Evolutionary conservation across 2,888 invertebrate genomes (phyloP), one percentile per base, ranked within the genome.

Genomic region (Smittia aterrima): DNA sequence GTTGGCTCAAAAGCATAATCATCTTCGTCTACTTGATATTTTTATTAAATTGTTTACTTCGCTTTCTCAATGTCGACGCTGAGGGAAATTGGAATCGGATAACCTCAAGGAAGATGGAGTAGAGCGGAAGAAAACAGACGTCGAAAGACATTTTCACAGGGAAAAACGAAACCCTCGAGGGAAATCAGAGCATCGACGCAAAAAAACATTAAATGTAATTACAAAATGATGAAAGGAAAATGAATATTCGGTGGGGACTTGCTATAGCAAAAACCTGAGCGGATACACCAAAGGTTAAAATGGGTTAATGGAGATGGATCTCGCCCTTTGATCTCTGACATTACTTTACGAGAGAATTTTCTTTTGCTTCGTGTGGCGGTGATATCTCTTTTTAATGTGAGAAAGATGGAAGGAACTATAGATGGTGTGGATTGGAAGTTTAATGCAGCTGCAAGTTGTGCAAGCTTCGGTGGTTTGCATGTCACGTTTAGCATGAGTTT

Each of bases 291-390:
- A n/a, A 22, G 58, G n/a, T 58, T 58, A 7, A 58, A 58, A 58
- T 71, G 53, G 70, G 70, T 71, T 71, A 71, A 71, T 71, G 70
- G 54, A 71, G 70, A 71, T 71, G 70, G 41, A 68, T 68, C 54
- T 54, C 27, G 18, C 54, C 47, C 70, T 71, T 71, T 71, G 70
- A 71, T 71, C 70, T 71, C n/a, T 67, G 27, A 18, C 47, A 47
- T 68, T 27, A 13, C 41, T 24, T 71, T 13, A 22, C n/a, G 11
- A 1, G 13, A 3, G 18, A 16, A 1, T 16, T 22, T 40, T 40
- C 22, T 67, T 22, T 24, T 24, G 22, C 20, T 24, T 25, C 47
- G 11, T 2, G 47, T 3, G 4, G 16, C 47, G 9, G n/a, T 66
- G 38, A 18, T 32, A 38, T 66, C 38, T 38, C 38, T 4, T 9